Conservation (phyloP, 2,797 vertebrate species). For the Sebastolobus altivelis region DNA sequence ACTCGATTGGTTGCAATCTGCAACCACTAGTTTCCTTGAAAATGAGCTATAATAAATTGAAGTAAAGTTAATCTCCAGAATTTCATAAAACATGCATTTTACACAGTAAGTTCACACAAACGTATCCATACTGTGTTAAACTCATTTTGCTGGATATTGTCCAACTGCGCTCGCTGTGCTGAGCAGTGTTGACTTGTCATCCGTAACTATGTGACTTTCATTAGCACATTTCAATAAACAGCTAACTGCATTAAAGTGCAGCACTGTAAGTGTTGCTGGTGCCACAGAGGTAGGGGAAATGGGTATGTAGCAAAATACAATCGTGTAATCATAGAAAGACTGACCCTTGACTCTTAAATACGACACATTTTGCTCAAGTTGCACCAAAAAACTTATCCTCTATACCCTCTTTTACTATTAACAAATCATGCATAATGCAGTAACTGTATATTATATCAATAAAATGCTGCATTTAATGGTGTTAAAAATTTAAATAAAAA, state of each 20-base stretch:
- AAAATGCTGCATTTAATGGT: too few species aligned
- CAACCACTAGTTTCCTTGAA: background rate
- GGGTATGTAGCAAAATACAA: background rate
- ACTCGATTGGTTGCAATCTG: too few species aligned
- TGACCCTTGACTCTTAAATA: background rate
- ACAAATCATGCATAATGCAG: background rate
- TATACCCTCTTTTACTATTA: background rate
- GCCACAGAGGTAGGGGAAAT: background rate
- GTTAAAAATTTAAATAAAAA: too few species aligned
- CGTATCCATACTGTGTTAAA: background rate
- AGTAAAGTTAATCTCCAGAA: background rate
- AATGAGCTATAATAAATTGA: background rate
- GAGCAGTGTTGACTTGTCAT: background rate
- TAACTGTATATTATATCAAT: too few species aligned
- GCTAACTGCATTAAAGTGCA: conserved; percentile 6
- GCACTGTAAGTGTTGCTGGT: background rate
- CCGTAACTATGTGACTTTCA: conserved; percentile 6
- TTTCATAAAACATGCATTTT: background rate
- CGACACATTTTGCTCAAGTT: background rate
- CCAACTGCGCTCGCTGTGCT: background rate
- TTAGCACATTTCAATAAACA: conserved; percentile 17
- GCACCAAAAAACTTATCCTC: background rate
- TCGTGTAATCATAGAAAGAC: background rate
- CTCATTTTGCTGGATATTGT: background rate
- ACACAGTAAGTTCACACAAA: too few species aligned